These are phyloP conservation scores for Polia nebulosa DNA, from an alignment of 2,888 invertebrate species.

Conservation along the genomic window DNA sequence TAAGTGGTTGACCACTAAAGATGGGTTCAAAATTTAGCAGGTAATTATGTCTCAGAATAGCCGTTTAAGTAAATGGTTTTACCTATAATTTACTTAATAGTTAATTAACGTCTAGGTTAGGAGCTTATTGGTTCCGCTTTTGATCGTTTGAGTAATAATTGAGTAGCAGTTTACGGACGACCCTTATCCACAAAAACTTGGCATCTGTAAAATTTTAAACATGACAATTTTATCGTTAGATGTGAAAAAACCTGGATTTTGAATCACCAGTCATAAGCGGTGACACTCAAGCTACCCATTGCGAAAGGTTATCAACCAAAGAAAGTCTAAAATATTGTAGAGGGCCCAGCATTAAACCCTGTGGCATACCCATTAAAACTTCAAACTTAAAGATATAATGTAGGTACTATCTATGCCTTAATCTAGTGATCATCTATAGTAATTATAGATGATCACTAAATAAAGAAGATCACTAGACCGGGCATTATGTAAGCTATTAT, in stretches of 20 bases:
- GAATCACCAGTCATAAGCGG: too few species aligned
- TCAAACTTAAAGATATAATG: not conserved
- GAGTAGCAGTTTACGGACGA: not conserved
- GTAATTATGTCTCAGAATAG: slow-evolving; percentile 64
- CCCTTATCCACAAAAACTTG: not conserved
- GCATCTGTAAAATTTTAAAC: not conserved
- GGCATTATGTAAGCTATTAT: too few species aligned
- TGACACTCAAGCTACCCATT: too few species aligned
- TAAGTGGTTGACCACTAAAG: slow-evolving; percentile 73
- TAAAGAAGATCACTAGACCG: too few species aligned
- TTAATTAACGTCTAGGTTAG: slow-evolving; percentile 47
- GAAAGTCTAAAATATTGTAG: too few species aligned
- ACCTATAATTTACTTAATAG: slow-evolving; percentile 62
- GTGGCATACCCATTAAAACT: not conserved
- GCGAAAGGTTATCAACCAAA: not conserved
- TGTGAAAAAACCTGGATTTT: not conserved
- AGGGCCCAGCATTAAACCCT: slow-evolving; percentile 7
- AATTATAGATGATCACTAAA: too few species aligned
- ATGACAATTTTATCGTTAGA: not conserved
- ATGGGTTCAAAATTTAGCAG: slow-evolving; percentile 73
- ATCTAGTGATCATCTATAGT: too few species aligned
- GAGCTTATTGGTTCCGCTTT: slow-evolving; percentile 46
- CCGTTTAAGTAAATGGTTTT: slow-evolving; percentile 62
- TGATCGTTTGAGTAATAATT: slow-evolving; percentile 26
- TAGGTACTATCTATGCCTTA: not conserved